Base-by-base conservation (phyloP, 2,888 invertebrate genomes). In the Meghimatium bilineatum region DNA sequence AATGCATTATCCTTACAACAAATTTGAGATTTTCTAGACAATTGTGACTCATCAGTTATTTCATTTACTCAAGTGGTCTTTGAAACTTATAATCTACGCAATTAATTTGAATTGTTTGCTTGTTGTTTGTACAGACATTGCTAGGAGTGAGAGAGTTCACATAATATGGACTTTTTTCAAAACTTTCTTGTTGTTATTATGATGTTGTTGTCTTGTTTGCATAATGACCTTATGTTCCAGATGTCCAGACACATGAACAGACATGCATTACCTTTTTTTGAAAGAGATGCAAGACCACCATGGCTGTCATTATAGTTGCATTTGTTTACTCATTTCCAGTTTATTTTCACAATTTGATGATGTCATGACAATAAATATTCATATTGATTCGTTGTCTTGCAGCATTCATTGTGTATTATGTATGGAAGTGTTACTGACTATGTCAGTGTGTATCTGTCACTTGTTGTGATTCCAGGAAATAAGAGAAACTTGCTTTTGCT, bases 311-410 rank as follows among this genome's bases (percentile, higher is more conserved):
- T 71, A 56, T 52, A 32, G 44, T 44, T 44, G 74, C 34, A 38
- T 77, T 0, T 60, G 60, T 36, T 60, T 29, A 17, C n/a, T 80
- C 69, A 49, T 80, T 80, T 80, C 49, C 34, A 32, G 56, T 49
- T 80, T 34, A 34, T 71, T 81, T 80, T 63, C 10, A 29, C 38
- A 72, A 74, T 63, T 56, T 81, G 63, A 60, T 74, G 60, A 81
- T 81, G 81, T 81, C 81, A 81, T 81, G 74, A 81, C 60, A 81
- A 72, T 81, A 81, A 81, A 81, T 74, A 72, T 63, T 81, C 63
- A 52, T 63, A 38, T 74, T 71, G 52, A 32, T 23, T 56, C 20
- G 1, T 1, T 76, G 34, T 34, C 14, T 36, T 76, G 8, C 5
- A 49, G 49, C 29, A 5, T 63, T n/a, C n/a, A 63, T n/a, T 2